Conservation (phyloP, 1,140 invertebrate species). For the Protaetia brevitarsis region DNA sequence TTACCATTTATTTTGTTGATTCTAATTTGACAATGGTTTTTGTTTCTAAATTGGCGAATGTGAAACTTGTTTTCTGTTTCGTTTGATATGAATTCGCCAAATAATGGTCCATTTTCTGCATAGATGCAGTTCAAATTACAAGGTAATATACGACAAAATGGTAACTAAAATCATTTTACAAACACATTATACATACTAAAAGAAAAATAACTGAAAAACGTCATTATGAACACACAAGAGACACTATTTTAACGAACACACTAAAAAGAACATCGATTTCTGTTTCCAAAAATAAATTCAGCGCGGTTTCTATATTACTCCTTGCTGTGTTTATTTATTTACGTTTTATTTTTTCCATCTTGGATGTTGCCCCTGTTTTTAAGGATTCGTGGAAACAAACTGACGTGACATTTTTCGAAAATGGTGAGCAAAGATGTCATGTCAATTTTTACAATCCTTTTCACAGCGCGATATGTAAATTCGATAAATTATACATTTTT, state of each 20-base stretch:
- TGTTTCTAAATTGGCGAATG: too few relatives aligned
- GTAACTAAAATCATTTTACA: constrained; percentile 1
- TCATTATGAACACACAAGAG: neutral
- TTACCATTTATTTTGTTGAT: constrained; percentile 19
- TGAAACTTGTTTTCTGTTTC: too few relatives aligned
- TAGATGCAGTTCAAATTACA: too few relatives aligned
- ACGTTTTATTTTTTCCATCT: constrained; percentile 29
- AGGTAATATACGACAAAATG: neutral
- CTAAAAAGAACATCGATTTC: neutral
- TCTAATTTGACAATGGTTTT: too few relatives aligned
- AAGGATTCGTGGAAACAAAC: constrained; percentile 32
- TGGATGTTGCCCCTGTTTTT: constrained; percentile 32
- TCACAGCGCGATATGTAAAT: constrained; percentile 48
- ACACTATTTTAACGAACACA: constrained; percentile 24
- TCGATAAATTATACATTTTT: constrained; percentile 32
- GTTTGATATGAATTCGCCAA: too few relatives aligned
- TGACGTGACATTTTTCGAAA: neutral
- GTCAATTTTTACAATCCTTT: constrained; percentile 27
- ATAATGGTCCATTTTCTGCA: too few relatives aligned
- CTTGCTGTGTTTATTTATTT: constrained; percentile 6
- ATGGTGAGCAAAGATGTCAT: neutral
- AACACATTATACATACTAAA: neutral
- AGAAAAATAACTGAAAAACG: constrained; percentile 19
- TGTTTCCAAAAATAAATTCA: constrained; percentile 26
- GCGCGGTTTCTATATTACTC: constrained; percentile 6